Base-by-base conservation (phyloP, 92 coral and sea anemone species). In the Anthopleura xanthogrammica region DNA sequence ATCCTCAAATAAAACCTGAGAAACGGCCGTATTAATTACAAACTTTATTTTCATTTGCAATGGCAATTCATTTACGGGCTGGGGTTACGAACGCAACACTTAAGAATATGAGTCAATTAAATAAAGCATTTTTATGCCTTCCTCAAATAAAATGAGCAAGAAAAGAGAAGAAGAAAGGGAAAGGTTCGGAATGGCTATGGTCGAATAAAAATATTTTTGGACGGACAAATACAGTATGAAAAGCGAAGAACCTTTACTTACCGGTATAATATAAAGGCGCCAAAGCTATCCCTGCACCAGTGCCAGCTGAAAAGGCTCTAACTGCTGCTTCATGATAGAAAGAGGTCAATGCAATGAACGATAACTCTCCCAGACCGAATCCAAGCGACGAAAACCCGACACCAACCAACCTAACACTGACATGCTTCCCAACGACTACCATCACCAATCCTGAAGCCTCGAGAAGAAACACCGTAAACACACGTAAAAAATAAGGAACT, bases 261-360 rank as follows among this genome's bases (percentile, higher is more conserved):
- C 97, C 97, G 55, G 97, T 91, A 80, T 93, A 93, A 85, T 93
- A 93, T 5, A 93, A 83, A 1, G 97, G 97, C 7, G 97, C 92
- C 5, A 93, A 54, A 19, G 97, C 82, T 17, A 93, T 85, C 17
- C 97, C 97, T 5, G 92, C 85, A 16, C 97, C 97, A 10, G 97
- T 93, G 52, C 97, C 97, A 20, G 95, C 91, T 8, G 97, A 93
- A 79, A 91, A 93, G 7, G 93, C 92, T 76, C 90, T 85, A 12
- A 93, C 97, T 16, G 92, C 93, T 3, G 85, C 88, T 13, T 91
- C 92, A 54, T 89, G 91, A 73, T 93, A 93, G 76, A 85, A 88
- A 1, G 97, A 93, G 48, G 93, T 91, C 95, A 93, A 86, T 23
- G 97, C 97, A 23, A 91, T 93, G 42, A 93, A 93, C 3, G 97